A percentile compares a stretch with the other conserved stretches of the same genome.
Evolutionary conservation across 2,113 vertebrate genomes (phyloP).

Genomic region (Corythoichthys haematopterus): DNA sequence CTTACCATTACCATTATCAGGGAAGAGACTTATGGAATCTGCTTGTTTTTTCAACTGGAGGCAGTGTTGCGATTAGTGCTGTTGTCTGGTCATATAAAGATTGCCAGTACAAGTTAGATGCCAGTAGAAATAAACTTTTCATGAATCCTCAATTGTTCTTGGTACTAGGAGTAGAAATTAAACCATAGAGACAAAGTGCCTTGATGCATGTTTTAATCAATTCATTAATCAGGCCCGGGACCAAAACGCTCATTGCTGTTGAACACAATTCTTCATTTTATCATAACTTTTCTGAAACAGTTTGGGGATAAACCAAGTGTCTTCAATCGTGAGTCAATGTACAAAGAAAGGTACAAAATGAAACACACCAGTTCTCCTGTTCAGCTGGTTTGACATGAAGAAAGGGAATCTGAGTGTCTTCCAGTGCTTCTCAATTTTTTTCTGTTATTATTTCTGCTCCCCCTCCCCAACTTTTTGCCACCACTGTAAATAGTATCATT

Average conservation of each 20-base stretch:
- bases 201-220: not conserved
- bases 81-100: not conserved
- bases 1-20: not conserved
- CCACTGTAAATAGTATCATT: too few species aligned
- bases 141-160: not conserved
- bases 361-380: not conserved
- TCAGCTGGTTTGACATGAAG: not conserved
- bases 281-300: not conserved
- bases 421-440: too few species aligned
- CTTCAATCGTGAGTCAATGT: not conserved
- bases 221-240: not conserved
- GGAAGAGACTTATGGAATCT: not conserved
- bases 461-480: too few species aligned
- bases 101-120: not conserved
- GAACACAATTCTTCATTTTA: not conserved
- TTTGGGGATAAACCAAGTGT: not conserved
- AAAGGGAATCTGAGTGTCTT: not conserved
- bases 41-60: not conserved
- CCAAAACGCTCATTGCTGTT: not conserved
- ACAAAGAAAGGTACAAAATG: not conserved
- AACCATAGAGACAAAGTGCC: too few species aligned
- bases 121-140: not conserved
- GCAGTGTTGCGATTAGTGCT: not conserved
- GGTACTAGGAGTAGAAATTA: not conserved
- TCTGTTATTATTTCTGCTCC: too few species aligned